A percentile compares a stretch with the other conserved stretches of the same genome.
Evolutionary conservation across 2,888 invertebrate genomes (phyloP).

Genomic region (Stenoptilia bipunctidactyla): DNA sequence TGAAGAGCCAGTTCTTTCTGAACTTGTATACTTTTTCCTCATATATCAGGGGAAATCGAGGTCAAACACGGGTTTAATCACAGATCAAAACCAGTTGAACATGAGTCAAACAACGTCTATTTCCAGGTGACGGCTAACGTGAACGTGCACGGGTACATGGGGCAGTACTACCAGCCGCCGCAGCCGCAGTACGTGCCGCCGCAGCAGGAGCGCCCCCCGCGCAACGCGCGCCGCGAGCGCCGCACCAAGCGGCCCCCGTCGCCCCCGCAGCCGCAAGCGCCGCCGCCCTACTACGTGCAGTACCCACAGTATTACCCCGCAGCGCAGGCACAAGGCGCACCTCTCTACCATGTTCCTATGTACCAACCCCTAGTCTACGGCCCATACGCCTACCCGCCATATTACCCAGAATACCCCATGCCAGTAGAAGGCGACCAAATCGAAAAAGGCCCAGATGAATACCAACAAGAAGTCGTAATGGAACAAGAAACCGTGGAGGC

Average conservation of each 20-base stretch:
- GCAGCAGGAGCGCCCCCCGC: constrained; percentile 41
- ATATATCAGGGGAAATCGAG: no score
- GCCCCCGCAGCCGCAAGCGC: constrained; percentile 40
- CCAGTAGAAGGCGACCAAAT: constrained; percentile 51
- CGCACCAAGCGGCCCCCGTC: constrained; percentile 48
- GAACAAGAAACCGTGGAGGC: constrained; percentile 63
- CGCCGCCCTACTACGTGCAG: constrained; percentile 49
- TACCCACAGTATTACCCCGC: constrained; percentile 64
- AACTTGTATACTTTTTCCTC: no score
- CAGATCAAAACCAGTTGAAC: no score
- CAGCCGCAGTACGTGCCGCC: constrained; percentile 48
- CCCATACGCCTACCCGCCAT: constrained; percentile 58
- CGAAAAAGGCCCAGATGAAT: constrained; percentile 61
- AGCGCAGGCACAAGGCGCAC: constrained; percentile 66
- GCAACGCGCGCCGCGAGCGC: constrained; percentile 42
- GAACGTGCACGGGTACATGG: constrained; percentile 75
- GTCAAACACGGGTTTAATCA: no score
- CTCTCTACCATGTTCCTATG: constrained; percentile 62
- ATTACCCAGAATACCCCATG: constrained; percentile 57
- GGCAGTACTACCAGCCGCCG: constrained; percentile 64
- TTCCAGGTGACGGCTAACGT: constrained; percentile 75
- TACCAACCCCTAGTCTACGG: constrained; percentile 62
- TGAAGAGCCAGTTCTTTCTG: no score
- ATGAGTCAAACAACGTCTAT: no score
- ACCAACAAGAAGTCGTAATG: constrained; percentile 55